A percentile compares a stretch with the other conserved stretches of the same genome.
phyloP scores from a whole-genome alignment of 1,140 invertebrate genomes.

The Euborellia annulipes region DNA sequence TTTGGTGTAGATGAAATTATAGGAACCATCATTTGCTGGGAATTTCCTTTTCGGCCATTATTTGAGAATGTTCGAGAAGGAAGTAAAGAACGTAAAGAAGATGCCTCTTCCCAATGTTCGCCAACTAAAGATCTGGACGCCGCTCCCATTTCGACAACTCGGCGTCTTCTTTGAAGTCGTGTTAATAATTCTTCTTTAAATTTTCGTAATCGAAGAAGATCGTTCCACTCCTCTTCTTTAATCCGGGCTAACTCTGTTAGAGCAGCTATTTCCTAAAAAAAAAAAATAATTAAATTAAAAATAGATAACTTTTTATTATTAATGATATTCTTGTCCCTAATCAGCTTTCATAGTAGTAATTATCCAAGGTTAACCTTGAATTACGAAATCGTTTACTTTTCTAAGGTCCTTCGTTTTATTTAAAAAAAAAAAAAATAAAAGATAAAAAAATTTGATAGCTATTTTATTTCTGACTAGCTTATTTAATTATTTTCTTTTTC shows the following conservation, averaged over 20 bases:
- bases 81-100: background rate
- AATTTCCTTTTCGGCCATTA: background rate
- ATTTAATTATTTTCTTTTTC: too few relatives aligned
- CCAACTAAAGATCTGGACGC: background rate
- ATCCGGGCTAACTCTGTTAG: conserved; percentile 48
- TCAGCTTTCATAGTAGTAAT: too few relatives aligned
- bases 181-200: conserved; percentile 63
- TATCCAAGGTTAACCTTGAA: too few relatives aligned
- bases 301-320: too few relatives aligned
- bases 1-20: conserved; percentile 16
- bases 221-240: conserved; percentile 73
- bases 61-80: background rate
- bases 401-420: too few relatives aligned
- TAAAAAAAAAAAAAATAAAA: too few relatives aligned
- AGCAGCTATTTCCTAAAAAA: conserved; percentile 37
- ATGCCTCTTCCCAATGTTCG: conserved; percentile 5
- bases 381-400: too few relatives aligned
- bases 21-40: conserved; percentile 17
- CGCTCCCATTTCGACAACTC: background rate
- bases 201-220: conserved; percentile 58
- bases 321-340: too few relatives aligned
- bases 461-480: too few relatives aligned
- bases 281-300: too few relatives aligned
- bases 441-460: too few relatives aligned
- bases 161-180: conserved; percentile 35